Conservation (phyloP, 2,888 invertebrate species). For the Watsonalla cultraria region DNA sequence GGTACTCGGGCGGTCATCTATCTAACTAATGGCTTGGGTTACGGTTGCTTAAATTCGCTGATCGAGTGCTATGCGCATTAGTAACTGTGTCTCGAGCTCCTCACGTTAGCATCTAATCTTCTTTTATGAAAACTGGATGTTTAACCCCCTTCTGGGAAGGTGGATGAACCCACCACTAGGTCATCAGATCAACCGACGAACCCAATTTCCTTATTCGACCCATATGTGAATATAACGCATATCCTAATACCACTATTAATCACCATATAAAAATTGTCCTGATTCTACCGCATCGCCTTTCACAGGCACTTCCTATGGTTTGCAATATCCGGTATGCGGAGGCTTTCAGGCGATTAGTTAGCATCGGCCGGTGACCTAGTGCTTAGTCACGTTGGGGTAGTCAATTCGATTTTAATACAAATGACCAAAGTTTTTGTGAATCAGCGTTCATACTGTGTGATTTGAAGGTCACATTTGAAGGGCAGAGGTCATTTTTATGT, state of each 20-base stretch:
- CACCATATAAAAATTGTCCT: constrained; percentile 18
- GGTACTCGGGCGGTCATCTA: too few species aligned
- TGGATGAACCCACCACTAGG: too few species aligned
- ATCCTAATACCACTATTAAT: neutral
- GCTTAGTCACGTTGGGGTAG: constrained; percentile 40
- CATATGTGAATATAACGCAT: too few species aligned
- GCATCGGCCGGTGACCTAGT: constrained; percentile 27
- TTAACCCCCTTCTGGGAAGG: too few species aligned
- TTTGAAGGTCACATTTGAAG: neutral
- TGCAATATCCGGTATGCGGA: constrained; percentile 60
- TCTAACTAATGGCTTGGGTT: too few species aligned
- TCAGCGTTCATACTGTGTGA: constrained; percentile 2
- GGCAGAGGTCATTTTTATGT: neutral
- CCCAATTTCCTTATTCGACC: too few species aligned
- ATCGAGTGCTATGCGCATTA: too few species aligned
- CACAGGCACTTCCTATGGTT: constrained; percentile 36
- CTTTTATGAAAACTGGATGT: too few species aligned
- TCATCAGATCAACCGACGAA: too few species aligned
- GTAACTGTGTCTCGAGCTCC: too few species aligned
- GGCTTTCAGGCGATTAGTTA: constrained; percentile 64
- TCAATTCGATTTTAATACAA: constrained; percentile 8
- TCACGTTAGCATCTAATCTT: too few species aligned
- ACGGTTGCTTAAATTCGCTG: too few species aligned
- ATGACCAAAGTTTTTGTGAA: constrained; percentile 5
- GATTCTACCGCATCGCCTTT: constrained; percentile 35